These are phyloP conservation scores for Agonum fuliginosum DNA, from an alignment of 2,888 invertebrate genomes.

Conservation along the genomic window DNA sequence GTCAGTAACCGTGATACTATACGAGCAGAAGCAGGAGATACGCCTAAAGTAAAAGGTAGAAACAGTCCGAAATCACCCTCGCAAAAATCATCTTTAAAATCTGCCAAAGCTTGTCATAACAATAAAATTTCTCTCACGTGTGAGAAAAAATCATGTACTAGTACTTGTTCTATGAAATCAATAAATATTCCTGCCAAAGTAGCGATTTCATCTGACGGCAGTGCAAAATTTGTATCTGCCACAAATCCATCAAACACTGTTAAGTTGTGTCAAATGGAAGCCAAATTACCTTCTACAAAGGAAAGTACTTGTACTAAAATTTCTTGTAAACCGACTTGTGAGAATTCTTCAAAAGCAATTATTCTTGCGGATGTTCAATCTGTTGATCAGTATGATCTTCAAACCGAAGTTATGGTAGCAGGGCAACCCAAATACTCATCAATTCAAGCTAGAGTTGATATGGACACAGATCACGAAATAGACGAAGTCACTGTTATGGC, in stretches of 20 bases:
- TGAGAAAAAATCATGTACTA: neutral
- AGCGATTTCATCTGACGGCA: neutral
- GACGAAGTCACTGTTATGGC: constrained; percentile 68
- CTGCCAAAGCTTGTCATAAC: no score
- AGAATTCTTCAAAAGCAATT: no score
- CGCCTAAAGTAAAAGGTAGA: neutral
- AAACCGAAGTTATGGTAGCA: constrained; percentile 13
- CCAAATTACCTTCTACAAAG: neutral
- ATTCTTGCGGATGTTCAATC: neutral
- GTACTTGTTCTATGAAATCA: neutral
- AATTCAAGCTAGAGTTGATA: constrained; percentile 4
- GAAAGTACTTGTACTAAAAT: neutral
- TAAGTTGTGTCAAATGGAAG: neutral
- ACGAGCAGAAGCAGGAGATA: neutral
- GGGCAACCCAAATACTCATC: neutral
- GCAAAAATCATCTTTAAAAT: no score
- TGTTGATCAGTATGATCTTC: constrained; percentile 13
- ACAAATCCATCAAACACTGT: neutral
- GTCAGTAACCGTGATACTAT: neutral
- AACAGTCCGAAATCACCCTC: no score
- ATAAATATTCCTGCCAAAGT: neutral
- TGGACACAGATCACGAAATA: constrained; percentile 14
- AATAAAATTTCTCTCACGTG: no score
- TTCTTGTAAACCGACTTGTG: no score
- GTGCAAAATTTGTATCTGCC: no score